phyloP scores from a whole-genome alignment of 2,888 invertebrate genomes.

The Colostygia pectinataria region DNA sequence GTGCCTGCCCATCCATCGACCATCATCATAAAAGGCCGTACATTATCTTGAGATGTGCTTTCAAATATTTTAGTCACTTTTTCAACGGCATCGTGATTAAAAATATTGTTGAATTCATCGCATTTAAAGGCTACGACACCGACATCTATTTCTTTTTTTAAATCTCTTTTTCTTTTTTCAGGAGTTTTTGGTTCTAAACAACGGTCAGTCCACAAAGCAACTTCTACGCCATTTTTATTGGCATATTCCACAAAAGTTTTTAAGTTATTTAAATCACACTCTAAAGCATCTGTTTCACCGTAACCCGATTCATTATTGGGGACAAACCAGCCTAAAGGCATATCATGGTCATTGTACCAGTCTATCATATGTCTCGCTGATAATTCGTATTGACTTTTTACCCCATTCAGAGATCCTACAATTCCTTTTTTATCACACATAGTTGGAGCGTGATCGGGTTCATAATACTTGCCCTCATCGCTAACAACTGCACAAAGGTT shows the following conservation, averaged over 20 bases:
- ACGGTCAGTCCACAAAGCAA: conserved; percentile 71
- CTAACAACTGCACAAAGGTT: conserved; percentile 50
- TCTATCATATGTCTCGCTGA: conserved; percentile 75
- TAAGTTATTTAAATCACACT: conserved; percentile 68
- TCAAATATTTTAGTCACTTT: conserved; percentile 59
- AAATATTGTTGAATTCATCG: conserved; percentile 75
- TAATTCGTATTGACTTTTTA: conserved; percentile 71
- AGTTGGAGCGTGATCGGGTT: conserved; percentile 59
- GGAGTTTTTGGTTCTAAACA: conserved; percentile 65
- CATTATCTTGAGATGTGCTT: conserved; percentile 42
- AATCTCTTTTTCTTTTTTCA: conserved; percentile 71
- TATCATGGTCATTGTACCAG: conserved; percentile 63
- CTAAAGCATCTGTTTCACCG: conserved; percentile 67
- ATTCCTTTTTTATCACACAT: conserved; percentile 58
- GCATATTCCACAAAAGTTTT: conserved; percentile 62
- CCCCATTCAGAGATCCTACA: conserved; percentile 72
- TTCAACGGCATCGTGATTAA: conserved; percentile 64
- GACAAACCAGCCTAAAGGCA: conserved; percentile 73
- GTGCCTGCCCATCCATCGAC: conserved; percentile 77
- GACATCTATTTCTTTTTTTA: conserved; percentile 59
- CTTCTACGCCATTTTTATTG: conserved; percentile 60
- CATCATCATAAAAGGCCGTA: conserved; percentile 66
- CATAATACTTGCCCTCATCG: conserved; percentile 70
- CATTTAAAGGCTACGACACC: conserved; percentile 73
- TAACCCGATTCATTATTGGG: conserved; percentile 75